These are phyloP conservation scores for Palythoa grandis DNA, from an alignment of 92 coral and sea anemone species.

Conservation along the genomic window DNA sequence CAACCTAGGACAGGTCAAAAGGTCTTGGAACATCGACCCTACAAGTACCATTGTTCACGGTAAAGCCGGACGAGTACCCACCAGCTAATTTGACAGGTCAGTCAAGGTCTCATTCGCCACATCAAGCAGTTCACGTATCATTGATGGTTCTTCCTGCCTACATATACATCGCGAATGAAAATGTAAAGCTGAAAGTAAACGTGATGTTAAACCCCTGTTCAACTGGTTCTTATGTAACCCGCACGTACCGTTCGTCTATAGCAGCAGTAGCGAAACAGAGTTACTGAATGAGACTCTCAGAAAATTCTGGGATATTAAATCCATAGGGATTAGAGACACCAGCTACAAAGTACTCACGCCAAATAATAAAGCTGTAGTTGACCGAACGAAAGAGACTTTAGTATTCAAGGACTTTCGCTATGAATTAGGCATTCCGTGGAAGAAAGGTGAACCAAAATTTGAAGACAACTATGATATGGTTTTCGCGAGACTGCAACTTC, in stretches of 20 bases:
- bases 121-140: slow-evolving; percentile 40
- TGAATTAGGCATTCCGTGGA: no score
- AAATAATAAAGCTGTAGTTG: slow-evolving; percentile 11
- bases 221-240: slow-evolving; percentile 61
- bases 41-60: neutral
- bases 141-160: slow-evolving; percentile 58
- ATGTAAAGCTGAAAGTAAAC: slow-evolving; percentile 53
- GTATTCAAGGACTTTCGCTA: no score
- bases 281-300: slow-evolving; percentile 44
- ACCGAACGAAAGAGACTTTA: no score
- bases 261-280: slow-evolving; percentile 12
- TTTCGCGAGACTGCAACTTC: neutral
- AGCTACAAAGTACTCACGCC: slow-evolving; percentile 32
- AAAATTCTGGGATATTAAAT: slow-evolving; percentile 56
- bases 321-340: slow-evolving; percentile 52
- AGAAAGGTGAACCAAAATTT: no score
- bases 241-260: no score
- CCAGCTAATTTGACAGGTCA: slow-evolving; percentile 8
- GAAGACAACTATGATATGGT: no score
- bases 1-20: neutral
- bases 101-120: slow-evolving; percentile 12
- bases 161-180: slow-evolving; percentile 46
- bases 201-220: slow-evolving; percentile 73
- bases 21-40: no score
- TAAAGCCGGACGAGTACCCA: neutral